phyloP scores from a whole-genome alignment of 1,140 invertebrate genomes.

The Bombus breviceps region DNA sequence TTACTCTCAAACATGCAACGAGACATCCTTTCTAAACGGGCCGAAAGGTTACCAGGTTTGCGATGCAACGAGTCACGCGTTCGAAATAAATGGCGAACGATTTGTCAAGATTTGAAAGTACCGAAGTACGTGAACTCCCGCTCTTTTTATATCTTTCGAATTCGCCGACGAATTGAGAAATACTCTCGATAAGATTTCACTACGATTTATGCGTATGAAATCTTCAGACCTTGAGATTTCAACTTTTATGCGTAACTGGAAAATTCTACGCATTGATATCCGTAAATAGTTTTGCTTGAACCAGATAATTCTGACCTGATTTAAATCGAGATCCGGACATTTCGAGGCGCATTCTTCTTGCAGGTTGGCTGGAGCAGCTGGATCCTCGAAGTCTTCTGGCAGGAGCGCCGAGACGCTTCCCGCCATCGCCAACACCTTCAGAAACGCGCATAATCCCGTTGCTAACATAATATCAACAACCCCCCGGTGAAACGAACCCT shows the following conservation, averaged over 20 bases:
- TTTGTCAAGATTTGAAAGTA: not conserved
- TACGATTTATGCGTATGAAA: not conserved
- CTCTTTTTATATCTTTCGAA: not conserved
- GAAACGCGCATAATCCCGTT: conserved; percentile 72
- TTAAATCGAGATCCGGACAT: conserved; percentile 77
- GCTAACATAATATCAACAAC: conserved; percentile 78
- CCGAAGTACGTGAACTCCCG: accelerated
- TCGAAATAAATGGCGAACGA: not conserved
- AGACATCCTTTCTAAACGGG: not conserved
- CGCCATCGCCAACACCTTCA: conserved; percentile 74
- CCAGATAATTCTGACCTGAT: conserved; percentile 69
- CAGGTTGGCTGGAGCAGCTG: conserved; percentile 63
- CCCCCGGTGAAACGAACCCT: conserved; percentile 33
- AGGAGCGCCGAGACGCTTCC: conserved; percentile 67
- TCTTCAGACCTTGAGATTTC: not conserved
- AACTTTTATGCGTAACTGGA: not conserved
- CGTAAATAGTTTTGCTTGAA: not conserved
- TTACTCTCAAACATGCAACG: no score
- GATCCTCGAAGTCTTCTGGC: conserved; percentile 71
- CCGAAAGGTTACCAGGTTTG: no score
- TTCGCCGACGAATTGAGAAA: not conserved
- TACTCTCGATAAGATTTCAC: not conserved
- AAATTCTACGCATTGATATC: not conserved
- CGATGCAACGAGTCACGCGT: not conserved
- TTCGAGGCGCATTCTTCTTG: conserved; percentile 77